phyloP scores from a whole-genome alignment of 2,888 invertebrate genomes.

The Artemia sp. region DNA sequence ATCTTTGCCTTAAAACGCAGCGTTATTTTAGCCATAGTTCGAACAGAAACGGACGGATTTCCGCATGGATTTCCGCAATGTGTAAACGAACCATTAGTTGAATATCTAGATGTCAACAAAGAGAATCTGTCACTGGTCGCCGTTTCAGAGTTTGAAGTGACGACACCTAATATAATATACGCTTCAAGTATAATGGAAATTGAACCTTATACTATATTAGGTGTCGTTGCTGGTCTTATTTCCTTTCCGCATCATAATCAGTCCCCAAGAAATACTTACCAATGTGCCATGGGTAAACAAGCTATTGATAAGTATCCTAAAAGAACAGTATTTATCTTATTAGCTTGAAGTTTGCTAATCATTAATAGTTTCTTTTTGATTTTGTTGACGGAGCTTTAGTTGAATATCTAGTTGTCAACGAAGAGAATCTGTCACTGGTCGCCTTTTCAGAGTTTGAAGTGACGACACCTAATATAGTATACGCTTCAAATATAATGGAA shows the following conservation, averaged over 20 bases:
- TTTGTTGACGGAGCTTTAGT: too few relatives aligned
- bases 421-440: slow-evolving; percentile 88
- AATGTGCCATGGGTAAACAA: slow-evolving; percentile 99
- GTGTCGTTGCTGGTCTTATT: slow-evolving; percentile 90
- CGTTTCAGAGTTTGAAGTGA: slow-evolving; percentile 64
- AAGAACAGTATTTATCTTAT: neutral
- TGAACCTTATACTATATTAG: slow-evolving; percentile 89
- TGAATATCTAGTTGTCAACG: slow-evolving; percentile 95
- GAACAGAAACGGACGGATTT: too few relatives aligned
- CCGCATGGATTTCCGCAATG: too few relatives aligned
- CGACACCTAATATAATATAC: slow-evolving; percentile 38
- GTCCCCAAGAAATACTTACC: slow-evolving; percentile 92
- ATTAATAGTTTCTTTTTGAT: too few relatives aligned
- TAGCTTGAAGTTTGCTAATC: neutral
- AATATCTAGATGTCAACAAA: slow-evolving; percentile 77
- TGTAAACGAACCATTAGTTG: too few relatives aligned
- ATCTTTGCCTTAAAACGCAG: too few relatives aligned
- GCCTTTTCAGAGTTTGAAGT: slow-evolving; percentile 74
- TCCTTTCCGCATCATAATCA: slow-evolving; percentile 99
- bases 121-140: slow-evolving; percentile 91
- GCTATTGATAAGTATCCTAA: slow-evolving; percentile 63
- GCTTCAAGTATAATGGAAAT: slow-evolving; percentile 65
- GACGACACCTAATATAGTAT: slow-evolving; percentile 34
- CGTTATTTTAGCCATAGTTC: too few relatives aligned
- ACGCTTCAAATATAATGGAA: slow-evolving; percentile 54